A percentile compares a stretch with the other conserved stretches of the same genome.
Conservation (phyloP, 2,797 vertebrate genomes). For the Prionace glauca region DNA sequence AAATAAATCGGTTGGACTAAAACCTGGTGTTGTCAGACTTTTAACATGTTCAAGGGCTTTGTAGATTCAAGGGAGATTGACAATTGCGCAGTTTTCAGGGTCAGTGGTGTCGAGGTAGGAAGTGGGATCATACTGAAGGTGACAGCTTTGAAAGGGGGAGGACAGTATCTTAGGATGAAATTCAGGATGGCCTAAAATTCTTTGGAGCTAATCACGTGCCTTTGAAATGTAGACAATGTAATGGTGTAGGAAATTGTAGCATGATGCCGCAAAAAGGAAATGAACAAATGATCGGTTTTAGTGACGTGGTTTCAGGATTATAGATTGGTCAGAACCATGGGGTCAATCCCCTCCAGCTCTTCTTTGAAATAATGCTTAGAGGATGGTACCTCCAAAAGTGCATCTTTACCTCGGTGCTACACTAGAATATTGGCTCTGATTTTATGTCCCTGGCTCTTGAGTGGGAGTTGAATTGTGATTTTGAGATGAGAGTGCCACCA, state of each 20-base stretch:
- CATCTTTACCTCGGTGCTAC: neutral
- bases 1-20: too few species aligned
- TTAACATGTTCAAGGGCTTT: neutral
- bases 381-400: neutral
- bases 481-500: neutral
- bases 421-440: neutral
- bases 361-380: neutral
- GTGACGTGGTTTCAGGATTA: neutral
- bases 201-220: neutral
- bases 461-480: neutral
- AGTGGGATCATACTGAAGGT: neutral
- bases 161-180: neutral
- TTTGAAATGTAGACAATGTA: neutral
- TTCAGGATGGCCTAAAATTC: too few species aligned
- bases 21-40: too few species aligned
- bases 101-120: neutral
- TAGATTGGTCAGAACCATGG: neutral
- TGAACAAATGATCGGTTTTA: neutral
- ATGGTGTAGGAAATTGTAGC: neutral
- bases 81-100: too few species aligned
- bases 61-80: neutral
- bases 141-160: neutral
- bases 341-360: neutral
- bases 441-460: neutral
- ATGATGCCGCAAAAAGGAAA: neutral